Conservation (phyloP, 2,797 vertebrate genomes). For the Vespertilio murinus region DNA sequence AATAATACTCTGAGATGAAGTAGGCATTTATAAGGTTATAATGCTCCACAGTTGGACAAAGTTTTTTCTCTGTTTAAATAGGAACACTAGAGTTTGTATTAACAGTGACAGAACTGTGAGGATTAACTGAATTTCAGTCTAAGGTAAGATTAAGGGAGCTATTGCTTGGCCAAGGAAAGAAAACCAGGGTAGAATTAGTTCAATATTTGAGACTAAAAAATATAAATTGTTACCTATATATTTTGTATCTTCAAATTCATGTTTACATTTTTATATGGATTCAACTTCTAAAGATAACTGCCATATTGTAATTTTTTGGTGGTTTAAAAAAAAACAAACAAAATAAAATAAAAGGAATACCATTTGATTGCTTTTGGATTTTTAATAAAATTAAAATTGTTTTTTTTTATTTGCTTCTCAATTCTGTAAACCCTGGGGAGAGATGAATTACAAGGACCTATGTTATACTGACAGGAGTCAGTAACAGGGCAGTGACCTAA, state of each 20-base stretch:
- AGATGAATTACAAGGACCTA: background rate
- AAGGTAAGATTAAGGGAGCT: background rate
- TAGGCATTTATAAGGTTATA: background rate
- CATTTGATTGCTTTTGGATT: background rate
- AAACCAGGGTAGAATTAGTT: background rate
- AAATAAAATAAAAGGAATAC: background rate
- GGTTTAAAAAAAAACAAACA: background rate
- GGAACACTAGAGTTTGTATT: background rate
- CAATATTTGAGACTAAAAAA: background rate
- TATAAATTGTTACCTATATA: background rate
- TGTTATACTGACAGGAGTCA: background rate
- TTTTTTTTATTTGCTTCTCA: conserved; percentile 5
- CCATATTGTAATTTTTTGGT: background rate
- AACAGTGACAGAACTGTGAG: background rate
- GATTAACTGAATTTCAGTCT: background rate
- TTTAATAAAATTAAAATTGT: background rate
- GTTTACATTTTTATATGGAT: background rate
- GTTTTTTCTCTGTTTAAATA: background rate
- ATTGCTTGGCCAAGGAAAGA: background rate
- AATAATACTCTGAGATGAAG: background rate
- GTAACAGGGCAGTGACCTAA: background rate
- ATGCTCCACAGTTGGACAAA: background rate
- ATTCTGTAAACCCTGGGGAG: background rate
- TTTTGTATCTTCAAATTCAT: background rate
- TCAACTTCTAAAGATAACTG: background rate